phyloP scores from a whole-genome alignment of 2,888 invertebrate genomes.

The Danaus chrysippus region DNA sequence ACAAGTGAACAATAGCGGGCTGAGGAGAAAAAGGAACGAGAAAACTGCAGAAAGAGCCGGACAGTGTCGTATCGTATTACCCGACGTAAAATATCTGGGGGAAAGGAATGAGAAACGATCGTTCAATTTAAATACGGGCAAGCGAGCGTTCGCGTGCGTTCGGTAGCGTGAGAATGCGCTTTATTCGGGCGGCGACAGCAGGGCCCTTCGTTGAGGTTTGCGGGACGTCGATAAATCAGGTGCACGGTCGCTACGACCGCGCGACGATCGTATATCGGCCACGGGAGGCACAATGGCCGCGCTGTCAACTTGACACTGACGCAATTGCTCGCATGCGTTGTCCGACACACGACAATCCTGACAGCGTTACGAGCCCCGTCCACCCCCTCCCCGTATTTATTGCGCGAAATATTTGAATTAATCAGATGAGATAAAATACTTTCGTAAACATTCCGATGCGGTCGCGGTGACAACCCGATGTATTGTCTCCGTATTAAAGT shows the following conservation, averaged over 20 bases:
- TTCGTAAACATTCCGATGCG: conserved; percentile 73
- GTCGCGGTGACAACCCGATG: conserved; percentile 75
- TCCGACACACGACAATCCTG: conserved; percentile 47
- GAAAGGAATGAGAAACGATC: conserved; percentile 77
- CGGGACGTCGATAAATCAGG: conserved; percentile 75
- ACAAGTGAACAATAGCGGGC: conserved; percentile 78
- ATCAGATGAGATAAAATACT: conserved; percentile 77
- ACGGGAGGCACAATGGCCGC: conserved; percentile 63
- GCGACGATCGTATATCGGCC: conserved; percentile 63
- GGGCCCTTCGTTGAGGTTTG: conserved; percentile 49
- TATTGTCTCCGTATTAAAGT: conserved; percentile 71
- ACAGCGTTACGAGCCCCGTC: conserved; percentile 42
- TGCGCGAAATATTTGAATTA: conserved; percentile 79
- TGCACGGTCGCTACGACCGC: conserved; percentile 51
- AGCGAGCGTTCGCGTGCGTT: conserved; percentile 75
- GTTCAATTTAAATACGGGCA: conserved; percentile 73
- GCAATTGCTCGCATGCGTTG: conserved; percentile 69
- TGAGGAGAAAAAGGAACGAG: conserved; percentile 68
- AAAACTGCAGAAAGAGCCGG: conserved; percentile 76
- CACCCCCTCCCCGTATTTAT: conserved; percentile 63
- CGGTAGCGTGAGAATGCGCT: conserved; percentile 78
- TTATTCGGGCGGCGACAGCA: conserved; percentile 70
- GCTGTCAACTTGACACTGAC: conserved; percentile 70
- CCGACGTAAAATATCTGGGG: conserved; percentile 78
- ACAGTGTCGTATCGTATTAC: conserved; percentile 80